These are phyloP conservation scores for Pluvianellus socialis DNA, from an alignment of 2,113 vertebrate species.

Conservation along the genomic window DNA sequence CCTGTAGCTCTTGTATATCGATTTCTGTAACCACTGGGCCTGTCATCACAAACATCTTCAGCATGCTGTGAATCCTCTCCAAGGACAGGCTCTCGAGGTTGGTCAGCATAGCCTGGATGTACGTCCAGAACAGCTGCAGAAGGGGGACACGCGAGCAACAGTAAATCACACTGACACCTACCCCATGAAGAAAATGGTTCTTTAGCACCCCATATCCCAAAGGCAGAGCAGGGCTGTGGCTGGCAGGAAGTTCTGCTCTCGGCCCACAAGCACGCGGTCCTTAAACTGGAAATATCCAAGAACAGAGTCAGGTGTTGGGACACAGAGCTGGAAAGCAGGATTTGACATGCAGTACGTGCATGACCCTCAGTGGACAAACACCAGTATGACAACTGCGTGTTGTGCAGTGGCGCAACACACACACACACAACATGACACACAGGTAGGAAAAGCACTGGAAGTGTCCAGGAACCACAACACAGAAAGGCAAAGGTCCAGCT, in stretches of 20 bases:
- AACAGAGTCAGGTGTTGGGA: not conserved
- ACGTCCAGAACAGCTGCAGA: conserved; percentile 93
- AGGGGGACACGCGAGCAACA: not conserved
- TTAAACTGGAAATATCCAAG: not conserved
- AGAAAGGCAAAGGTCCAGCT: not conserved
- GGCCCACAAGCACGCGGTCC: not conserved
- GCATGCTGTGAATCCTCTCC: conserved; percentile 97
- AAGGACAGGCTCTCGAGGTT: conserved; percentile 96
- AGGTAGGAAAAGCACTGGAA: not conserved
- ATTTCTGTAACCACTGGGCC: conserved; percentile 93
- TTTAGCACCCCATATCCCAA: not conserved
- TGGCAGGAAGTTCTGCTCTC: not conserved
- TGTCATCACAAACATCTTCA: conserved; percentile 94
- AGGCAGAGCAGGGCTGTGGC: not conserved
- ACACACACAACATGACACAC: not conserved
- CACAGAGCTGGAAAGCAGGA: not conserved
- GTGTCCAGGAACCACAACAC: not conserved
- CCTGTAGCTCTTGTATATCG: conserved; percentile 91
- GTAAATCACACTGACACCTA: not conserved
- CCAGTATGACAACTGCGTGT: not conserved
- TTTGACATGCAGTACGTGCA: not conserved
- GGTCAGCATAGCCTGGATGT: conserved; percentile 98
- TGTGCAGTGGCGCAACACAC: not conserved
- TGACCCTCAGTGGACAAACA: conserved; percentile 27
- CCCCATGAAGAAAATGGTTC: not conserved